Evolutionary conservation across 2,797 vertebrate genomes (phyloP).

Genomic region (Sebastes diaconus): DNA sequence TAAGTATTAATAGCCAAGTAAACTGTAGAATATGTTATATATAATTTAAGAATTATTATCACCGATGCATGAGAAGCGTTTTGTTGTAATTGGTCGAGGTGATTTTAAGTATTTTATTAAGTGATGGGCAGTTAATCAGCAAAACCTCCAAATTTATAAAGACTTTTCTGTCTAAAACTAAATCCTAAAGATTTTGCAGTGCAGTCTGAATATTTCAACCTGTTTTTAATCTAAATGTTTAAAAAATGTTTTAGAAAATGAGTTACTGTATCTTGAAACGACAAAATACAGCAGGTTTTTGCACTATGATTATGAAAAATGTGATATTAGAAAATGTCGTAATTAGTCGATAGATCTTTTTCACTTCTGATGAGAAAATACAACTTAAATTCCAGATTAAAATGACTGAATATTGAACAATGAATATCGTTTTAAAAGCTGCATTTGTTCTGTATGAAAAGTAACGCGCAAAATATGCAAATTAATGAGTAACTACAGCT

Average conservation of each 20-base stretch:
- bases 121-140: too few species aligned
- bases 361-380: neutral
- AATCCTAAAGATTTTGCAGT: neutral
- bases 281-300: neutral
- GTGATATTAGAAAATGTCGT: neutral
- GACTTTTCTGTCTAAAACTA: neutral
- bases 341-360: neutral
- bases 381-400: neutral
- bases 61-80: neutral
- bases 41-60: neutral
- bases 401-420: neutral
- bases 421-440: neutral
- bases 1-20: neutral
- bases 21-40: neutral
- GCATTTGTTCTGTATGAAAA: neutral
- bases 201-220: neutral
- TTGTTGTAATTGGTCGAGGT: neutral
- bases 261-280: neutral
- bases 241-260: neutral
- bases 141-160: neutral
- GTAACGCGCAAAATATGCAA: neutral
- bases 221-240: neutral
- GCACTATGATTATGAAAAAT: neutral
- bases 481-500: neutral
- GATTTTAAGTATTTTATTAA: neutral